Evolutionary conservation across 2,113 vertebrate species (phyloP).

Genomic region (Coptodon bakossiorum): DNA sequence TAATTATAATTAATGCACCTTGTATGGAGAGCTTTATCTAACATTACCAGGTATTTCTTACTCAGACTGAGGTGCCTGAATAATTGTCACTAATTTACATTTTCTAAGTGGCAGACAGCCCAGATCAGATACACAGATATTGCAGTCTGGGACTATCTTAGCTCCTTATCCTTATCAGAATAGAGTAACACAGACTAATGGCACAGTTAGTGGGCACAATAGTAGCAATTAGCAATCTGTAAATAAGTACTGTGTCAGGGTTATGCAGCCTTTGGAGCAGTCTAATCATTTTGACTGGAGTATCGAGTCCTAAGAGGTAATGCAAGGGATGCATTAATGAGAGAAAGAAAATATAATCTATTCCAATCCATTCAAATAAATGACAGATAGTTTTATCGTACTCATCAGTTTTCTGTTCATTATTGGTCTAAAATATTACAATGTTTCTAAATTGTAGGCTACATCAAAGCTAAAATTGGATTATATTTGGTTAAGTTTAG

Average conservation of each 20-base stretch:
- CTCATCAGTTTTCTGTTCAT: neutral
- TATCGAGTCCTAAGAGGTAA: neutral
- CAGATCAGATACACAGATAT: slow-evolving; percentile 22
- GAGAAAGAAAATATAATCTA: neutral
- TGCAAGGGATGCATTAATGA: fast-evolving
- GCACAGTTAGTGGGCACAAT: slow-evolving; percentile 51
- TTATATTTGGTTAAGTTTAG: neutral
- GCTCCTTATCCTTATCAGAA: slow-evolving; percentile 42
- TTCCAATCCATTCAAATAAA: neutral
- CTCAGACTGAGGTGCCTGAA: slow-evolving; percentile 8
- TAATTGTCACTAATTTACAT: slow-evolving; percentile 40
- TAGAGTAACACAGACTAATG: slow-evolving; percentile 43
- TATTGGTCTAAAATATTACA: neutral
- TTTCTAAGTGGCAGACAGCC: slow-evolving; percentile 25
- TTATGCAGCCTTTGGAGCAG: neutral
- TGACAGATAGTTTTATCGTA: neutral
- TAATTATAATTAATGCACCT: neutral
- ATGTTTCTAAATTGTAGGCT: neutral
- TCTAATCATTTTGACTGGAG: neutral
- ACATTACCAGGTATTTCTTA: neutral
- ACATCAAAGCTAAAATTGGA: neutral
- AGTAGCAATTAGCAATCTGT: slow-evolving; percentile 27
- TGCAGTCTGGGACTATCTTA: neutral
- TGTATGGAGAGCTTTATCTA: neutral
- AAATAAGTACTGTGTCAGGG: slow-evolving; percentile 16